Evolutionary conservation across 2,888 invertebrate genomes (phyloP).

Genomic region (Himalopsyche kuldschensis): DNA sequence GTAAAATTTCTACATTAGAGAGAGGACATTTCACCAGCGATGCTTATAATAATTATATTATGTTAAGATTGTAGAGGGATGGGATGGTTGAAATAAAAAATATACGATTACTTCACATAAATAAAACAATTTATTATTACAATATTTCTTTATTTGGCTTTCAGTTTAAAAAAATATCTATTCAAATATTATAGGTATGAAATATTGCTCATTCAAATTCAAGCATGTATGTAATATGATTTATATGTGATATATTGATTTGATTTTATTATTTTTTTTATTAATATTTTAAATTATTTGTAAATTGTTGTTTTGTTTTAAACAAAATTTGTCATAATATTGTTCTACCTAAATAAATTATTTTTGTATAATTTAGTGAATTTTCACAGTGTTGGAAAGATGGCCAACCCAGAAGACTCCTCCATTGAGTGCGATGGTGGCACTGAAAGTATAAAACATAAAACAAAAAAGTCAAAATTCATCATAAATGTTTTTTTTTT

Average conservation of each 20-base stretch:
- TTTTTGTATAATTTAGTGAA: constrained; percentile 3
- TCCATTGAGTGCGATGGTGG: constrained; percentile 70
- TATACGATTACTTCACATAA: background rate
- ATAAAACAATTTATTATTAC: constrained; percentile 42
- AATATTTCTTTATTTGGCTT: constrained; percentile 49
- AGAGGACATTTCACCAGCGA: no score
- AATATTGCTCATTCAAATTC: constrained; percentile 31
- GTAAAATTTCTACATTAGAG: no score
- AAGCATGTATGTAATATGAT: background rate
- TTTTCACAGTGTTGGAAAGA: constrained; percentile 54
- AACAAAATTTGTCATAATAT: constrained; percentile 20
- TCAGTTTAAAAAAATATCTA: constrained; percentile 40
- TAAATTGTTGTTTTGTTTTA: constrained; percentile 41
- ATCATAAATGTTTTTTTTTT: no score
- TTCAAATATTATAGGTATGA: background rate
- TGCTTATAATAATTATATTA: no score
- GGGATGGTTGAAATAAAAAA: no score
- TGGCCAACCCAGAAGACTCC: constrained; percentile 72
- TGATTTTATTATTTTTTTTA: constrained; percentile 12
- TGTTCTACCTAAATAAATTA: background rate
- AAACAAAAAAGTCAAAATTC: no score
- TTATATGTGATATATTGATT: background rate
- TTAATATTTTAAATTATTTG: background rate
- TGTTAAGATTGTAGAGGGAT: no score
- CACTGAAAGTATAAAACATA: constrained; percentile 58